A percentile compares a stretch with the other conserved stretches of the same genome.
phyloP scores from a whole-genome alignment of 2,113 vertebrate species.

The Vulpes vulpes region DNA sequence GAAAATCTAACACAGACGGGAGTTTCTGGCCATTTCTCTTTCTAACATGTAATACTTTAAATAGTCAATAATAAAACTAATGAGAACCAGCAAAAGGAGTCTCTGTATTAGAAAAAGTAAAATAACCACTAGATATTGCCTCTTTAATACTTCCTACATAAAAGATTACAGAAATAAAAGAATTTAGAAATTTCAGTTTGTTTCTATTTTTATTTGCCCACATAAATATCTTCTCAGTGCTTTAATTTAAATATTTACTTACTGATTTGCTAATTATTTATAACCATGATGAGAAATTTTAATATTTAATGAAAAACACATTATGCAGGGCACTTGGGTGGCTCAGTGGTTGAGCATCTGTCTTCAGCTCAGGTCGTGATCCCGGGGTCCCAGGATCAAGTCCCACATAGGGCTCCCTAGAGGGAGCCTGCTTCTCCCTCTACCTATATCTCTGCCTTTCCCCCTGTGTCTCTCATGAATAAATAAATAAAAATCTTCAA shows the following conservation, averaged over 20 bases:
- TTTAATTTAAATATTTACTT: background rate
- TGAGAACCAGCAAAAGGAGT: background rate
- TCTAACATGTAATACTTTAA: background rate
- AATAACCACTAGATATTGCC: background rate
- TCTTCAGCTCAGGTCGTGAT: too few relatives aligned
- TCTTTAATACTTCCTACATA: background rate
- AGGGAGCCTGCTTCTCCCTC: too few relatives aligned
- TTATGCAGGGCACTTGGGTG: background rate
- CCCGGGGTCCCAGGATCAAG: too few relatives aligned
- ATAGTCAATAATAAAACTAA: background rate
- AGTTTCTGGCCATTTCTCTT: background rate
- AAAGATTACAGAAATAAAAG: background rate
- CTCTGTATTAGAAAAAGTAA: background rate
- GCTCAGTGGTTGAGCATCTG: too few relatives aligned
- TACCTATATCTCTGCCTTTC: too few relatives aligned
- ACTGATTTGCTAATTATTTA: background rate
- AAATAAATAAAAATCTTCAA: background rate
- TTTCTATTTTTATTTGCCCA: background rate
- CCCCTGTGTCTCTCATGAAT: too few relatives aligned
- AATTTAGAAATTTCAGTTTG: background rate
- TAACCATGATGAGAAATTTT: background rate
- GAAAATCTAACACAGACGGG: background rate
- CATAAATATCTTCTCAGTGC: background rate
- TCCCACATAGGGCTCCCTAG: too few relatives aligned
- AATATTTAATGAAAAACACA: constrained; percentile 29